Percentiles rank a stretch among this genome's conserved stretches.
Conservation (phyloP, 2,113 vertebrate species). For the Syrmaticus mikado region DNA sequence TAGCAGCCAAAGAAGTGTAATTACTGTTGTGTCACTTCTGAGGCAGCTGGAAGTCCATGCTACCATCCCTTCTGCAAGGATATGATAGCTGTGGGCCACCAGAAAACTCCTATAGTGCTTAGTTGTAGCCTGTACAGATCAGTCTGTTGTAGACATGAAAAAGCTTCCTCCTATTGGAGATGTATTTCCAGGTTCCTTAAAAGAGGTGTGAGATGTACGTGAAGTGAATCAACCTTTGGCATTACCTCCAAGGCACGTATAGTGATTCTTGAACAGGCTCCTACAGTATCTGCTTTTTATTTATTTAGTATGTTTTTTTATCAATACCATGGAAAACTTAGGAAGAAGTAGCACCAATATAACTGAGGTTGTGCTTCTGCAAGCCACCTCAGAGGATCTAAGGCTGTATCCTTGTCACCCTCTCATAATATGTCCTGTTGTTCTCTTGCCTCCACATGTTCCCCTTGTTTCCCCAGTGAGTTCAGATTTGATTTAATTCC, state of each 20-base stretch:
- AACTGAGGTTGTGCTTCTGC: not conserved
- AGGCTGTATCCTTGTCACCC: not conserved
- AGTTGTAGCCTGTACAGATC: not conserved
- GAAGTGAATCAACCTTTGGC: not conserved
- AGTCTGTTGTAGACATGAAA: not conserved
- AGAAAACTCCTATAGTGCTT: not conserved
- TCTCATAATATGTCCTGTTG: not conserved
- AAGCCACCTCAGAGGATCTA: not conserved
- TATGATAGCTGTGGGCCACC: rapidly evolving
- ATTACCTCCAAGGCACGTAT: too few relatives aligned
- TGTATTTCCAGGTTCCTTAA: not conserved
- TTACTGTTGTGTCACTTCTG: not conserved
- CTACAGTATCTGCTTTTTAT: not conserved
- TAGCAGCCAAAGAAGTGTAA: rapidly evolving
- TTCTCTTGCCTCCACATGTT: not conserved
- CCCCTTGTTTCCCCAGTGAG: not conserved
- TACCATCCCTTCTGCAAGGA: not conserved
- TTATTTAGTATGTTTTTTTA: not conserved
- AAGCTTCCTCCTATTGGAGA: not conserved
- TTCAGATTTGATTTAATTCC: not conserved
- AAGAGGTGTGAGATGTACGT: not conserved
- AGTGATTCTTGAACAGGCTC: not conserved
- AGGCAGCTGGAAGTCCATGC: not conserved
- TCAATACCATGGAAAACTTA: not conserved
- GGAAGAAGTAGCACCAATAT: not conserved